Percentiles rank a stretch among this genome's conserved stretches.
phyloP scores from a whole-genome alignment of 2,888 invertebrate genomes.

The Tetranychus piercei region DNA sequence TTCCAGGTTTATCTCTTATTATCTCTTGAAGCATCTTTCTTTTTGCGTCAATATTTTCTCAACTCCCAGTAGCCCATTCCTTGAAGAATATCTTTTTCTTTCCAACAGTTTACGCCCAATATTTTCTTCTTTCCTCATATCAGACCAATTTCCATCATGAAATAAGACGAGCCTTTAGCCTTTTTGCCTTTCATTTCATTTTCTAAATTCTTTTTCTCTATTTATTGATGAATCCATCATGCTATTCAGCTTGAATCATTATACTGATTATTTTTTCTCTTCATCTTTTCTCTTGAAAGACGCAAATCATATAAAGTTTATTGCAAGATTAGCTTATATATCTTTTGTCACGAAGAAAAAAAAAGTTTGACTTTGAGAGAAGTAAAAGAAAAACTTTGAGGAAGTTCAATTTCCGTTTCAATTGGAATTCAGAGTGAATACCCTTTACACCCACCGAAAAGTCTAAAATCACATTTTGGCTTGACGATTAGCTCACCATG shows the following conservation, averaged over 20 bases:
- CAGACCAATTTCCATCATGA: not conserved
- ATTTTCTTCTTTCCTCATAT: not conserved
- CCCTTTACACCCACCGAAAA: not conserved
- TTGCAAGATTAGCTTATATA: not conserved
- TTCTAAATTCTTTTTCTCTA: not conserved
- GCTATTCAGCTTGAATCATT: not conserved
- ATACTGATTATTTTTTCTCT: not conserved
- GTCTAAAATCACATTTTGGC: no score
- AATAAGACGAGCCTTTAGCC: no score
- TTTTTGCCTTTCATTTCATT: not conserved
- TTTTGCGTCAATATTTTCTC: not conserved
- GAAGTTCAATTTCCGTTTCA: constrained; percentile 1
- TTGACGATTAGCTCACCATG: no score
- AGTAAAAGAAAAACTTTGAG: not conserved
- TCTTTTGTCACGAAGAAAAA: not conserved
- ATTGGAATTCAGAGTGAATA: not conserved
- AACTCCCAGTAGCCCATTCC: not conserved
- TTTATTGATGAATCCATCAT: not conserved
- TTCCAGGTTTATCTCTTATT: not conserved
- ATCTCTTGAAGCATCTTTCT: not conserved
- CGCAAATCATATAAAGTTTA: no score
- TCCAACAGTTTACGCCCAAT: not conserved
- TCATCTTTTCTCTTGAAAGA: not conserved
- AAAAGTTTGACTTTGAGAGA: not conserved
- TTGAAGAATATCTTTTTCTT: not conserved